Conservation (phyloP, 2,113 vertebrate species). For the Toxotes jaculatrix region DNA sequence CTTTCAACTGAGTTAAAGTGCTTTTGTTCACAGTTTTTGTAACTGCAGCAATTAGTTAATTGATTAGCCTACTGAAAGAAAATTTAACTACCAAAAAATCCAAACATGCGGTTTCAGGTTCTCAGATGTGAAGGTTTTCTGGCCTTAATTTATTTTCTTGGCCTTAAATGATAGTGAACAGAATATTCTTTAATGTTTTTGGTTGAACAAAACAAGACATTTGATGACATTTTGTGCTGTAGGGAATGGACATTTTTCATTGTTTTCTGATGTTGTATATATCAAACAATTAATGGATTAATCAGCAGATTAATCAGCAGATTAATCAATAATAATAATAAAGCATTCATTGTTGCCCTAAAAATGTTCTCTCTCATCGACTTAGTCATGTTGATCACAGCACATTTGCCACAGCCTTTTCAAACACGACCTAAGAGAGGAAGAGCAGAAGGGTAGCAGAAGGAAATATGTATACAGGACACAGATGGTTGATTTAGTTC, state of each 20-base stretch:
- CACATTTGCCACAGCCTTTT: constrained; percentile 44
- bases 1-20: not conserved
- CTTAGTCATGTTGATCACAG: constrained; percentile 22
- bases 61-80: not conserved
- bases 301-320: not conserved
- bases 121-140: not conserved
- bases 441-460: constrained; percentile 39
- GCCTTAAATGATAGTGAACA: not conserved
- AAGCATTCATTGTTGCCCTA: not conserved
- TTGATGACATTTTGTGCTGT: not conserved
- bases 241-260: not conserved
- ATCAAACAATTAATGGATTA: not conserved
- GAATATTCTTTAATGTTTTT: not conserved
- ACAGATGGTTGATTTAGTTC: constrained; percentile 61
- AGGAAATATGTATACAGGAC: constrained; percentile 36
- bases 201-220: not conserved
- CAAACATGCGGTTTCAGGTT: not conserved
- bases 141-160: not conserved
- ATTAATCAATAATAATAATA: constrained; percentile 4
- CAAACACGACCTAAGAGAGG: constrained; percentile 14
- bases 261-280: not conserved
- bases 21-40: not conserved
- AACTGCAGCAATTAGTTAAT: not conserved
- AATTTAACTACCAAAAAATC: not conserved
- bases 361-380: constrained; percentile 4